Percentiles rank a stretch among this genome's conserved stretches.
These are phyloP conservation scores for Grantiella picta DNA, from an alignment of 2,113 vertebrate species.

Conservation along the genomic window DNA sequence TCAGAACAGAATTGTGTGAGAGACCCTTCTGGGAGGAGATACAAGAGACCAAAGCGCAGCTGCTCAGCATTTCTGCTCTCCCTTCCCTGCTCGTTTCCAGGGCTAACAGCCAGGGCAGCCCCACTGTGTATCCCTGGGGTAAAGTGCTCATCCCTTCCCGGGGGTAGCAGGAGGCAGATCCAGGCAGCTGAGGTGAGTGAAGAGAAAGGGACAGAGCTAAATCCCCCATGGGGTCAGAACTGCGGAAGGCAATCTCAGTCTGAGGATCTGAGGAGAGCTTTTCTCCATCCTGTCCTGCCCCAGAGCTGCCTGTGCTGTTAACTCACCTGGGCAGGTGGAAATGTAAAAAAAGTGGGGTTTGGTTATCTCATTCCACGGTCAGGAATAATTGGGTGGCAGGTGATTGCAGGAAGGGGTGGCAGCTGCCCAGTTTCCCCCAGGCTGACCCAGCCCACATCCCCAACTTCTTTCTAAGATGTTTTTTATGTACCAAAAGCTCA, in stretches of 20 bases:
- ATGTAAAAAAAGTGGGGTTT: not conserved
- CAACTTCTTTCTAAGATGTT: rapidly evolving
- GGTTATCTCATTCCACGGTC: rapidly evolving
- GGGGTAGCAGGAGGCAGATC: not conserved
- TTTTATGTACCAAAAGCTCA: not conserved
- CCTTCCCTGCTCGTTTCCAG: not conserved
- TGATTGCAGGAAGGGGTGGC: not conserved
- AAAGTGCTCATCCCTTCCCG: too few relatives aligned
- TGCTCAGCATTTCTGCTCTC: not conserved
- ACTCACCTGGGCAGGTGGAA: not conserved
- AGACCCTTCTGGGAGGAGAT: not conserved
- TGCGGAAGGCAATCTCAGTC: not conserved
- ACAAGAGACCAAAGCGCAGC: not conserved
- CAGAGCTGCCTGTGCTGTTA: not conserved
- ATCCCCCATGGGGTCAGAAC: rapidly evolving
- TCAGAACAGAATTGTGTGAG: not conserved
- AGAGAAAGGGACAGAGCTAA: not conserved
- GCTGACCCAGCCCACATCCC: not conserved
- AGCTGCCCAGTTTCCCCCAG: not conserved
- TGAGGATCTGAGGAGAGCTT: not conserved
- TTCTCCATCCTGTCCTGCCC: not conserved
- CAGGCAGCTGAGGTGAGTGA: not conserved
- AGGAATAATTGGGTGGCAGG: not conserved
- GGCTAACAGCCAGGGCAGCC: rapidly evolving
- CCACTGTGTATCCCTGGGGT: rapidly evolving